Evolutionary conservation across 2,888 invertebrate species (phyloP), one percentile per base, ranked within the genome.

Genomic region (Odontocolon sp.): DNA sequence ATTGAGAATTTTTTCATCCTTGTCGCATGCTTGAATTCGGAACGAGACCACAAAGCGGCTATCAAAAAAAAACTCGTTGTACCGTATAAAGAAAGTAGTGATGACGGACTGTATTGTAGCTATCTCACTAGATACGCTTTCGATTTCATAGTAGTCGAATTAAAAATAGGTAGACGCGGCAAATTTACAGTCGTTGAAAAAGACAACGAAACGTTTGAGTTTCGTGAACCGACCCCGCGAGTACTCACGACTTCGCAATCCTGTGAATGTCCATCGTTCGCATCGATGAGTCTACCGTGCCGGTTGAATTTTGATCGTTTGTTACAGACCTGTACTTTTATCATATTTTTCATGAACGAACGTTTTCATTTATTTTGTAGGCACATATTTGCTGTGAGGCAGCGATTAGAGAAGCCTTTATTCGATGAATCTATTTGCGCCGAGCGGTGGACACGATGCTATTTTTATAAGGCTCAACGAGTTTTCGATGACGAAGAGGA

Each of bases 371-470:
- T 50, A 26, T 14, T 28, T 36, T 52, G 3, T 56, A 57, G 54
- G 5, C 45, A 61, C 52, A 64, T 63, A 26, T 75, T 69, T 16
- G 59, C 70, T 23, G 59, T 36, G 5, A 50, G 50, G 33, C 18
- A 47, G 4, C 21, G 50, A 4, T 28, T 61, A 9, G 33, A 11
- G 16, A 38, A 28, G 26, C 14, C 45, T 11, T 59, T 71, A 11
- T 40, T 18, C 9, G 71, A 71, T 18, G 71, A 56, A 64, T 38
- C 50, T 23, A 6, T 71, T n/a, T 71, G 70, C 40, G 40, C 26
- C 9, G 31, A 72, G 42, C 38, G 75, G n/a, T 75, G 75, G 71
- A 71, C 64, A 52, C 21, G 38, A n/a, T 21, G 56, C 5, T 70
- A 75, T 56, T 75, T 56, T 21, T 56, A 11, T 33, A 9, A 8